Evolutionary conservation across 2,888 invertebrate genomes (phyloP).

Genomic region (Tetrapedia diversipes): DNA sequence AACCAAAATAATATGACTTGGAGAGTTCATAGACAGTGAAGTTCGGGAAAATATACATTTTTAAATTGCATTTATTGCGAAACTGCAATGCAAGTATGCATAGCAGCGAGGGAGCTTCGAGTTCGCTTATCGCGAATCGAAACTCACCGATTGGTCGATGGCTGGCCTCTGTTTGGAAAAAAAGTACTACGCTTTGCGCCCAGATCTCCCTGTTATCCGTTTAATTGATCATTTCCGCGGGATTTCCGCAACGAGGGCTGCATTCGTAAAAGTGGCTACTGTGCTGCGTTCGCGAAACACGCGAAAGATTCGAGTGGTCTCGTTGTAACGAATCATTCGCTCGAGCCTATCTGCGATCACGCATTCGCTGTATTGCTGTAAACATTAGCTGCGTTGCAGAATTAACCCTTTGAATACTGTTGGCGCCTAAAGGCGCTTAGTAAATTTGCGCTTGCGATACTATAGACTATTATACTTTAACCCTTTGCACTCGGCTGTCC

Average conservation of each 20-base stretch:
- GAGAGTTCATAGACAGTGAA: slow-evolving; percentile 19
- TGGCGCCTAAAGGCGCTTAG: too few species aligned
- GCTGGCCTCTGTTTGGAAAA: slow-evolving; percentile 30
- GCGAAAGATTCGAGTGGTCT: not conserved
- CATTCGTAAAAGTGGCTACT: not conserved
- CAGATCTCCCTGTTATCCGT: slow-evolving; percentile 17
- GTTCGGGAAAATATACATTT: slow-evolving; percentile 41
- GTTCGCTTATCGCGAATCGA: slow-evolving; percentile 39
- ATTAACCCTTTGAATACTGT: too few species aligned
- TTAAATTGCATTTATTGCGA: slow-evolving; percentile 46
- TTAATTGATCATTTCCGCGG: slow-evolving; percentile 25
- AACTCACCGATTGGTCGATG: slow-evolving; percentile 36
- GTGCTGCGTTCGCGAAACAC: not conserved
- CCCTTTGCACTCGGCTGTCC: too few species aligned
- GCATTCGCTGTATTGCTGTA: too few species aligned
- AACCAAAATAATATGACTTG: not conserved
- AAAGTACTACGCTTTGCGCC: slow-evolving; percentile 12
- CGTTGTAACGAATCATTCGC: not conserved
- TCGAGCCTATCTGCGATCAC: too few species aligned
- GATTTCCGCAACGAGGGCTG: slow-evolving; percentile 20
- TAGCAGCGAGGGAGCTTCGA: not conserved
- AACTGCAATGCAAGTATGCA: too few species aligned
- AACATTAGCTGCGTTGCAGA: too few species aligned
- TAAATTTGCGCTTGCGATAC: too few species aligned
- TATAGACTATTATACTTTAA: too few species aligned